A percentile compares a stretch with the other conserved stretches of the same genome.
Conservation (phyloP, 2,797 vertebrate genomes). For the Sebastes diploproa region DNA sequence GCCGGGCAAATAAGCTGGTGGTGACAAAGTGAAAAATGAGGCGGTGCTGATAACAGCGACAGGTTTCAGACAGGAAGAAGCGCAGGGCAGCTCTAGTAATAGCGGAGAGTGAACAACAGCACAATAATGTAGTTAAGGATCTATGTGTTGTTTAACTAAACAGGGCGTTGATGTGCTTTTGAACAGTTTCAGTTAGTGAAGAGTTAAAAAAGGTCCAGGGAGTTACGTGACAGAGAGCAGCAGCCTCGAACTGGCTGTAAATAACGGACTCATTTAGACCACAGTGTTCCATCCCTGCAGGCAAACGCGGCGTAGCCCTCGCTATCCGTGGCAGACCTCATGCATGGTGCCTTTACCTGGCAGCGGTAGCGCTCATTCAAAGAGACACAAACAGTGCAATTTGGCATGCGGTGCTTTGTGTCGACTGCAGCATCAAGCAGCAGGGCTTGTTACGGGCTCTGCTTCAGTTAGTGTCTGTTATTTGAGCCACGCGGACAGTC, state of each 20-base stretch:
- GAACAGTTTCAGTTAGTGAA: slow-evolving; percentile 21
- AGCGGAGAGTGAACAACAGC: slow-evolving; percentile 7
- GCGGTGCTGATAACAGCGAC: slow-evolving; percentile 30
- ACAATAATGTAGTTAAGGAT: not conserved
- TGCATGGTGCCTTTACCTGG: slow-evolving; percentile 48
- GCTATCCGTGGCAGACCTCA: slow-evolving; percentile 42
- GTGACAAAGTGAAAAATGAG: slow-evolving; percentile 56
- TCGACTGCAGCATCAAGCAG: slow-evolving; percentile 25
- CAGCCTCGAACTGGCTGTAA: slow-evolving; percentile 28
- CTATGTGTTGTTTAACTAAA: not conserved
- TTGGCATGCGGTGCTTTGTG: slow-evolving; percentile 55
- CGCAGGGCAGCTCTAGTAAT: slow-evolving; percentile 32
- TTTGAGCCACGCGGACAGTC: not conserved
- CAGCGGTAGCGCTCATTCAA: slow-evolving; percentile 13
- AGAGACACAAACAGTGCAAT: slow-evolving; percentile 25
- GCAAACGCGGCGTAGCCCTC: not conserved
- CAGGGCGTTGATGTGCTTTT: not conserved
- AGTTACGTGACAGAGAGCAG: slow-evolving; percentile 27
- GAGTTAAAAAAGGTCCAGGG: slow-evolving; percentile 3
- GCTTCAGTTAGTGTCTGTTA: slow-evolving; percentile 38
- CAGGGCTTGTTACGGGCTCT: not conserved
- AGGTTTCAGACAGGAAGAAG: slow-evolving; percentile 61
- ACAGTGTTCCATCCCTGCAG: slow-evolving; percentile 20
- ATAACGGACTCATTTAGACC: not conserved
- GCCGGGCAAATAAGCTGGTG: slow-evolving; percentile 47